phyloP scores from a whole-genome alignment of 2,113 vertebrate species.

The Labeo catla region DNA sequence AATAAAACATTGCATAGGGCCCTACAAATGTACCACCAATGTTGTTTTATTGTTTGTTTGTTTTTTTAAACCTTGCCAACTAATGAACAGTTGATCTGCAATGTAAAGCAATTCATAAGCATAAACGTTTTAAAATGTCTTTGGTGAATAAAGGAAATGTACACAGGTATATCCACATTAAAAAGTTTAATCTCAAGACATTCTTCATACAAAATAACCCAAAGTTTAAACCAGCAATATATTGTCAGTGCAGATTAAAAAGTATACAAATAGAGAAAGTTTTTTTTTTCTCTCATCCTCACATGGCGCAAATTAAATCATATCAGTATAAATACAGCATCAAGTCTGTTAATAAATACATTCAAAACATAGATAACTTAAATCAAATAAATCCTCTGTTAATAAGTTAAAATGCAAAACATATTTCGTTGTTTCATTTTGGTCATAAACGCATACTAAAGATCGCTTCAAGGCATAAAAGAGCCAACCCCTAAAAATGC shows the following conservation, averaged over 20 bases:
- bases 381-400: slow-evolving; percentile 60
- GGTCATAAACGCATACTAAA: slow-evolving; percentile 58
- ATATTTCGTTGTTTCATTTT: slow-evolving; percentile 59
- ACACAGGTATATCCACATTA: slow-evolving; percentile 26
- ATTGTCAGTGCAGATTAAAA: slow-evolving; percentile 79
- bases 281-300: slow-evolving; percentile 50
- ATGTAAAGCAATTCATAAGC: neutral
- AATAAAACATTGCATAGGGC: too few relatives aligned
- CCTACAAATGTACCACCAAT: too few relatives aligned
- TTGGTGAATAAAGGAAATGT: neutral
- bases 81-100: neutral
- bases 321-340: slow-evolving; percentile 60
- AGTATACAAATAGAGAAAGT: too few relatives aligned
- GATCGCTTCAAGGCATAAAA: slow-evolving; percentile 27
- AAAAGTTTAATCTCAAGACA: slow-evolving; percentile 75
- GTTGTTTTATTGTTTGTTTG: too few relatives aligned
- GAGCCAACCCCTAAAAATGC: slow-evolving; percentile 15
- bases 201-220: slow-evolving; percentile 77
- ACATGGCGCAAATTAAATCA: slow-evolving; percentile 62
- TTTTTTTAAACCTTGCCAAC: neutral
- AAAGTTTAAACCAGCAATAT: slow-evolving; percentile 67
- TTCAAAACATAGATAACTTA: slow-evolving; percentile 59
- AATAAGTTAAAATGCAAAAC: slow-evolving; percentile 66
- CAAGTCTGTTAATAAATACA: slow-evolving; percentile 61
- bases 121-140: neutral